phyloP scores from a whole-genome alignment of 2,113 vertebrate species.

The Sitta europaea region DNA sequence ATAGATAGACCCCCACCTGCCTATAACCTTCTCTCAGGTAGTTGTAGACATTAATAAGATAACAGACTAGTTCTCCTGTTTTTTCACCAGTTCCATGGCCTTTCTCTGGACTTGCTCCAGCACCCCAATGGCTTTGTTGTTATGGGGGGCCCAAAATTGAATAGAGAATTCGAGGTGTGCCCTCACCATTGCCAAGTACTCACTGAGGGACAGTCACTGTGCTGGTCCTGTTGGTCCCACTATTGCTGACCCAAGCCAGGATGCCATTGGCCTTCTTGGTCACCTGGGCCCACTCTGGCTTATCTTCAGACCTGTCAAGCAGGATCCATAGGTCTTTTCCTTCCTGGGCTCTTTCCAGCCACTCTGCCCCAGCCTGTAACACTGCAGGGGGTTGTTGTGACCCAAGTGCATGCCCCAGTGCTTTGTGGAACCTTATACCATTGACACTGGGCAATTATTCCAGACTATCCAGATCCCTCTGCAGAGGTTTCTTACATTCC shows the following conservation, averaged over 20 bases:
- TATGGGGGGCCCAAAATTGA: not conserved
- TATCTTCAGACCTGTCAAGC: not conserved
- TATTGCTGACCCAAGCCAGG: not conserved
- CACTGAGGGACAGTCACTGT: too few relatives aligned
- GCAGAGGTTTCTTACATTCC: not conserved
- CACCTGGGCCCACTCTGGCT: not conserved
- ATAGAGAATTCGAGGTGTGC: not conserved
- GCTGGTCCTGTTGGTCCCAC: not conserved
- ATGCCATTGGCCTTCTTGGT: not conserved
- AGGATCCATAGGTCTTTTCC: not conserved
- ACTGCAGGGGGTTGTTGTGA: not conserved
- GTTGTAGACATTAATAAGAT: not conserved
- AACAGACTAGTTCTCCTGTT: not conserved
- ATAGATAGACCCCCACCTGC: not conserved
- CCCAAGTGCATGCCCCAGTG: not conserved
- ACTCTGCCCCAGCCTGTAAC: not conserved
- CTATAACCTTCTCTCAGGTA: not conserved
- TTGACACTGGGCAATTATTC: too few relatives aligned
- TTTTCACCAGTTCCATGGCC: not conserved
- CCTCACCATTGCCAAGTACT: not conserved
- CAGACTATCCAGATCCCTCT: not conserved
- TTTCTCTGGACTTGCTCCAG: not conserved
- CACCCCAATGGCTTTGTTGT: not conserved
- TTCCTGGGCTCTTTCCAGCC: not conserved
- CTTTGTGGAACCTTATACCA: not conserved